Percentiles rank a stretch among this genome's conserved stretches.
Evolutionary conservation across 2,113 vertebrate genomes (phyloP).

Genomic region (Rattus rattus): DNA sequence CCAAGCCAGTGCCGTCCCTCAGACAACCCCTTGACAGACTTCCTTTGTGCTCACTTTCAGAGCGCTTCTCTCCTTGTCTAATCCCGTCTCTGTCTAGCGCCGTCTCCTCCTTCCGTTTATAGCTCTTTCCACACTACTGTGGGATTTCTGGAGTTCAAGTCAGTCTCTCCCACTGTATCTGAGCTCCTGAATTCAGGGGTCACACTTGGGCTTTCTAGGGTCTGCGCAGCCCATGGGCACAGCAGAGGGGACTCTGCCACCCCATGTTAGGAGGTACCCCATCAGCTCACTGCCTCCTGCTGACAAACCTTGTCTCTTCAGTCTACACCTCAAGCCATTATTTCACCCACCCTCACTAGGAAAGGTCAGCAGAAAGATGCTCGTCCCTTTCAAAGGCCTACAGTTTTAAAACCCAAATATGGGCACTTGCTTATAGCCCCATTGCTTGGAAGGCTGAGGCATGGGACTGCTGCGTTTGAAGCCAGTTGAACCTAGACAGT

Average conservation of each 20-base stretch:
- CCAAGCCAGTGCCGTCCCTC: not conserved
- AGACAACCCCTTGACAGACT: not conserved
- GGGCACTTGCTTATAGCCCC: too few species aligned
- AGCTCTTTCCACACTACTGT: not conserved
- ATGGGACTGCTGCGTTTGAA: not conserved
- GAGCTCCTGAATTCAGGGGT: not conserved
- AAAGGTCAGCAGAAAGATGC: not conserved
- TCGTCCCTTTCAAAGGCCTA: not conserved
- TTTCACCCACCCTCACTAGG: not conserved
- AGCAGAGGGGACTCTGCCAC: not conserved
- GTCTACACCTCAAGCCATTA: not conserved
- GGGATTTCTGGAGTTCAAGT: not conserved
- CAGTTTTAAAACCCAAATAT: not conserved
- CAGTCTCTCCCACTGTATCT: not conserved
- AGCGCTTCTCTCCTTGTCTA: not conserved
- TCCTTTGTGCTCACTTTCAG: fast-evolving
- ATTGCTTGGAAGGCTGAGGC: not conserved
- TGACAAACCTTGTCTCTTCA: fast-evolving
- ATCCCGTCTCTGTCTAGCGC: too few species aligned
- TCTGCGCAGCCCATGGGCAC: not conserved
- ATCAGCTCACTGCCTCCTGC: not conserved
- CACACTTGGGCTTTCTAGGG: not conserved
- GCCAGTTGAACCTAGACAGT: not conserved
- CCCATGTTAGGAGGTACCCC: not conserved
- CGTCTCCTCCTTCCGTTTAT: fast-evolving